Base-by-base conservation (phyloP, 2,797 vertebrate species). In the Thunnus albacares region DNA sequence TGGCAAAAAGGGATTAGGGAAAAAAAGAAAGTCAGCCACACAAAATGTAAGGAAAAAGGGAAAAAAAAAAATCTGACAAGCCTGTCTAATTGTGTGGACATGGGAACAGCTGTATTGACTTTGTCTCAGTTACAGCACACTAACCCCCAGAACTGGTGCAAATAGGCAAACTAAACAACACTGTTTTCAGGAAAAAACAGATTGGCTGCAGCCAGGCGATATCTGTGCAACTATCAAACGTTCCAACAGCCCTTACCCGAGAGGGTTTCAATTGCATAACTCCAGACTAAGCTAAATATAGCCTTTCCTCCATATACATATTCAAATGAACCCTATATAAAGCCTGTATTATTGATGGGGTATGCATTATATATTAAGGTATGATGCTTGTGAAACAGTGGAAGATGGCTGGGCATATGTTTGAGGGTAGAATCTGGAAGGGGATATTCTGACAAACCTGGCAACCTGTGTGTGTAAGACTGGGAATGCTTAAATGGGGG, bases 271-370 rank as follows among this genome's bases (percentile, higher is more conserved):
- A 90, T 91, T 93, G 83, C 93, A 89, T 93, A 92, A 93, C 81
- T 85, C 64, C 73, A 88, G 79, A 87, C 88, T 56, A 35, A 71
- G 84, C 91, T 93, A 95, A 92, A 93, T 92, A 92, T 94, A 94
- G 92, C 81, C 64, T 81, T 33, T 59, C 76, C 75, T 71, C 85
- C 76, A 88, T 93, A 91, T 93, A 73, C 92, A 93, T 92, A 94
- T 92, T 95, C 92, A 89, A 94, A 90, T 90, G 89, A 83, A 84
- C 85, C 87, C 83, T 95, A 90, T 91, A 92, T 78, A 78, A 81
- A 81, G 87, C 71, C 77, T 95, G 80, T 84, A 89, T 95, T 90
- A 94, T 94, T 95, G 84, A 95, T 93, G 87, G 57, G 6, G 3
- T 33, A 47, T 87, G 76, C 67, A 88, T 93, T 93, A 92, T 73